Base-by-base conservation (phyloP, 2,113 vertebrate species). In the Cacatua alba region DNA sequence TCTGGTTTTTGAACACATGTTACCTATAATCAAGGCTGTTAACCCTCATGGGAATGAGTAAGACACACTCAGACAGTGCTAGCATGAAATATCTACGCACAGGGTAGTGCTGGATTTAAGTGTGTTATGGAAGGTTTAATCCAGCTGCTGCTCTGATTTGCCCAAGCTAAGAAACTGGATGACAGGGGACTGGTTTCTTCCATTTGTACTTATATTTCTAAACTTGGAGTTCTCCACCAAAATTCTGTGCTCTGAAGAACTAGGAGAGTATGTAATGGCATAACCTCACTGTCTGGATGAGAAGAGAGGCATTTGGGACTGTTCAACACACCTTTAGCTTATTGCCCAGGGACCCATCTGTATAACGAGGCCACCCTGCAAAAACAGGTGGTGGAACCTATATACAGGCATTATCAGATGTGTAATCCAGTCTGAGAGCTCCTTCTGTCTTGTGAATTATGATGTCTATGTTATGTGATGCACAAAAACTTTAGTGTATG, bases 21-120 rank as follows among this genome's bases (percentile, higher is more conserved):
- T 79, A 68, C 4, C 29, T 82, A 57, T 33, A 90, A 46, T 29
- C 2, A 3, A 53, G 12, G 20, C 33, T 60, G 9, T 60, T 88
- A 29, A 69, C 82, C 21, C 37, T 69, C 0, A 0, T 69, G 17
- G 35, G 29, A 68, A 51, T 53, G 11, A 20, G 1, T 53, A 57
- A 39, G 13, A 7, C 28, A 1, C 9, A 2, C 13, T 82, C 3
- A 21, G 5, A 9, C 19, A 35, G 23, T 60, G 57, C n/a, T 79
- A 23, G 25, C 60, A 15, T 80, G 70, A 88, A 82, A 55, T 60
- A 37, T 11, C 52, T 46, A 17, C 23, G 7, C 59, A 62, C 19
- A 25, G 11, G 4, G 11, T 26, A 46, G 37, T 31, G 37, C 43
- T 76, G 79, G 20, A 33, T 85, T 75, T 53, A 78, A 41, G 9